phyloP scores from a whole-genome alignment of 2,888 invertebrate species.

The Vesta saturnalis region DNA sequence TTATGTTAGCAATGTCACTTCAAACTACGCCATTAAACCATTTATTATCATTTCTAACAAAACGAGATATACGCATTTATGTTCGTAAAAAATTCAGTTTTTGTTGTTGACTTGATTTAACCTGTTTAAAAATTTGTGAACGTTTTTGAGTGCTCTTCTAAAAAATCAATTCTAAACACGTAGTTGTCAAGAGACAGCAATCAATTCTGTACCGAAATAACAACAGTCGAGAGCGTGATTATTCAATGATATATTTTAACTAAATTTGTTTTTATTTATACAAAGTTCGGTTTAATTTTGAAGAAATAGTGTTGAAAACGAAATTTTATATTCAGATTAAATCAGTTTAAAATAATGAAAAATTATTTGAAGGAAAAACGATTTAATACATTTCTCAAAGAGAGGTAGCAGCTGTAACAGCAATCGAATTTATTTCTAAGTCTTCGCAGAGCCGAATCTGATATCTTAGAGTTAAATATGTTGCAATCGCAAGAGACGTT shows the following conservation, averaged over 20 bases:
- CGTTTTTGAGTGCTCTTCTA: conserved; percentile 1
- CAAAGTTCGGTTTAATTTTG: background rate
- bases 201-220: background rate
- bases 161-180: conserved; percentile 9
- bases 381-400: background rate
- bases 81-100: background rate
- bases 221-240: background rate
- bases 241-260: background rate
- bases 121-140: conserved; percentile 1
- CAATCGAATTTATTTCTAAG: conserved; percentile 9
- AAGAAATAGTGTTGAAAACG: too few species aligned
- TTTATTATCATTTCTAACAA: background rate
- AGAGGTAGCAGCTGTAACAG: background rate
- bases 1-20: too few species aligned
- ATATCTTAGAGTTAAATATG: conserved; percentile 5
- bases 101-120: conserved; percentile 10
- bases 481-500: conserved; percentile 2
- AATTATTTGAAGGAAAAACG: background rate
- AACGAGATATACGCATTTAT: background rate
- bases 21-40: too few species aligned
- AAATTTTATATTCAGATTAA: too few species aligned
- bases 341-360: background rate
- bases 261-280: background rate
- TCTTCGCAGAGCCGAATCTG: background rate
- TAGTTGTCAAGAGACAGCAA: conserved; percentile 11